Conservation (phyloP, 1,140 invertebrate species). For the Colletes latitarsis region DNA sequence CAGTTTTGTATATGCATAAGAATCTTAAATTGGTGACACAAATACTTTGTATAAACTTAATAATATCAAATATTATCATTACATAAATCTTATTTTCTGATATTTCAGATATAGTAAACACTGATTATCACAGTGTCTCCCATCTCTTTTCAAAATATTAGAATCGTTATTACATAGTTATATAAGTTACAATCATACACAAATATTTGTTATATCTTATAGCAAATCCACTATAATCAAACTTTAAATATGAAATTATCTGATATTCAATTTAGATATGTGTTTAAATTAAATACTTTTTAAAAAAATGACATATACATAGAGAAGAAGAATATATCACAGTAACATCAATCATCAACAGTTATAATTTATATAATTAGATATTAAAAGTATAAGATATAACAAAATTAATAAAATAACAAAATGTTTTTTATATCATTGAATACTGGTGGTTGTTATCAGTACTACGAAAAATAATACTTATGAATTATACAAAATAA, state of each 20-base stretch:
- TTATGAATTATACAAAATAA: background rate
- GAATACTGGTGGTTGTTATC: background rate
- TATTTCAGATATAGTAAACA: slow-evolving; percentile 29
- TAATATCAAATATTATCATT: slow-evolving; percentile 12
- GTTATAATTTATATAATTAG: background rate
- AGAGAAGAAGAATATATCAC: background rate
- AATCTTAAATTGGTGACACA: background rate
- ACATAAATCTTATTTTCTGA: slow-evolving; percentile 18
- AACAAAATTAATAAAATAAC: background rate
- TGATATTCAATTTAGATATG: background rate
- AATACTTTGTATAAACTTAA: slow-evolving; percentile 15
- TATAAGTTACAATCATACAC: background rate
- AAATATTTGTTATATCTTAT: background rate
- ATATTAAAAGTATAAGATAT: background rate
- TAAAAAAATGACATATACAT: background rate
- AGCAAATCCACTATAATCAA: background rate
- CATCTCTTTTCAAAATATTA: slow-evolving; percentile 25
- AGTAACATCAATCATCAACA: background rate
- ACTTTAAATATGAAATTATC: background rate
- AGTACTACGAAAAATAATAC: background rate
- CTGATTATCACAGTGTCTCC: slow-evolving; percentile 49
- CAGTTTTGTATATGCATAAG: background rate
- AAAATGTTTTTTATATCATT: background rate
- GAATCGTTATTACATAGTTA: background rate
- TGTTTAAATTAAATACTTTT: slow-evolving; percentile 35